Percentiles rank a stretch among this genome's conserved stretches.
phyloP scores from a whole-genome alignment of 1,140 invertebrate species.

The Brachionus angularis region DNA sequence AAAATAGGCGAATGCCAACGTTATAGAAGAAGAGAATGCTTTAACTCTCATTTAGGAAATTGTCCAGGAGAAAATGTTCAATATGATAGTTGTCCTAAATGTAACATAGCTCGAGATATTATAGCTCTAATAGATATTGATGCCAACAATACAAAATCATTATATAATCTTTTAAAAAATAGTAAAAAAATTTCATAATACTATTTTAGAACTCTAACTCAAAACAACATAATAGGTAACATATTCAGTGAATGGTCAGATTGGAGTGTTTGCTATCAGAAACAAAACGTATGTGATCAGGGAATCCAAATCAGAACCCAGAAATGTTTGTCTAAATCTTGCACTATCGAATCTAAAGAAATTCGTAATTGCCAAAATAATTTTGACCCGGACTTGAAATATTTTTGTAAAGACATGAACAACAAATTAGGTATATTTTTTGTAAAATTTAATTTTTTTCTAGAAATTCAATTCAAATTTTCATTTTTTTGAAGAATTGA shows the following conservation, averaged over 20 bases:
- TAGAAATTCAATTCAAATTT: too few relatives aligned
- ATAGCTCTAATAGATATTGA: neutral
- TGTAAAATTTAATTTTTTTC: neutral
- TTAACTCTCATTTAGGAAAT: constrained; percentile 1
- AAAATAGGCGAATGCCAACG: neutral
- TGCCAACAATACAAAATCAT: neutral
- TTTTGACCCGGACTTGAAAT: neutral
- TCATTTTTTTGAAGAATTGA: too few relatives aligned
- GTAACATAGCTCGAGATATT: neutral
- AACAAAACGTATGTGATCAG: constrained; percentile 10
- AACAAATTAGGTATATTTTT: constrained; percentile 21
- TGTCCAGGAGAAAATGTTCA: neutral
- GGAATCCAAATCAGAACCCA: neutral
- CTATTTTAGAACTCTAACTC: too few relatives aligned
- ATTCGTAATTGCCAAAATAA: neutral
- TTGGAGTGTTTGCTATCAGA: constrained; percentile 14
- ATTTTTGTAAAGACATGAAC: neutral
- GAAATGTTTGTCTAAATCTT: neutral
- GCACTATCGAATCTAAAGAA: constrained; percentile 16
- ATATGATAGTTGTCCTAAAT: neutral
- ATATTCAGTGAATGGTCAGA: constrained; percentile 19
- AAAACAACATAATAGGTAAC: too few relatives aligned
- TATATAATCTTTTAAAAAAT: too few relatives aligned
- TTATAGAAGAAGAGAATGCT: neutral
- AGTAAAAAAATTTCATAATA: too few relatives aligned